Evolutionary conservation across 2,888 invertebrate genomes (phyloP), one percentile per base, ranked within the genome.

Genomic region (Halictus ligatus): DNA sequence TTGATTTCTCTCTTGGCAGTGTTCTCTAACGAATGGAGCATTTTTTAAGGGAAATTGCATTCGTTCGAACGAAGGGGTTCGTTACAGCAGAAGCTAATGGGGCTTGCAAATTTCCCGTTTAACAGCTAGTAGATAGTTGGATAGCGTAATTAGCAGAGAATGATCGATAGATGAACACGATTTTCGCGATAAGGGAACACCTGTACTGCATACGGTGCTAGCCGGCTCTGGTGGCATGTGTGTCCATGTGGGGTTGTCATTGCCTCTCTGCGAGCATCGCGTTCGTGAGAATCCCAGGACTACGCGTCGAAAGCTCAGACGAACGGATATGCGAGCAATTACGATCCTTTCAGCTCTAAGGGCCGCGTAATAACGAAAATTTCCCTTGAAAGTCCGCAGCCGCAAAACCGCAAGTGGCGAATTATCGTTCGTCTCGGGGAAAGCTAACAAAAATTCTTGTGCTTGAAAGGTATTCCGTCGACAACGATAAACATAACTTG

Each of bases 141-240:
- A 54, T 10, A 18, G 67, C 8, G n/a, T 43, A 40, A 71, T n/a
- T 71, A 40, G 58, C 13, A 13, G 18, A 21, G n/a, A 6, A 71
- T 21, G 40, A 43, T 71, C 71, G 71, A 43, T 71, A 71, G 29
- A 67, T 74, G 73, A 25, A 18, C 77, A 80, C 54, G 67, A 67
- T 43, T 71, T 40, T n/a, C 40, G 64, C 50, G 72, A 71, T 35
- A 54, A 60, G 69, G 46, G 67, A 74, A 80, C 79, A 80, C 80
- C 58, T 90, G 88, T 89, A 89, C 86, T 80, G 86, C 91, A 91
- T 92, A 91, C 92, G 92, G 92, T 93, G 93, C 91, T 93, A 91
- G 92, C 92, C 94, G 94, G 93, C 94, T 94, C 94, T 93, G 94
- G 93, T 94, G 92, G 92, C 92, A 91, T 92, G 93, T 92, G 87